phyloP scores from a whole-genome alignment of 2,888 invertebrate genomes.

The Parnassius smintheus region DNA sequence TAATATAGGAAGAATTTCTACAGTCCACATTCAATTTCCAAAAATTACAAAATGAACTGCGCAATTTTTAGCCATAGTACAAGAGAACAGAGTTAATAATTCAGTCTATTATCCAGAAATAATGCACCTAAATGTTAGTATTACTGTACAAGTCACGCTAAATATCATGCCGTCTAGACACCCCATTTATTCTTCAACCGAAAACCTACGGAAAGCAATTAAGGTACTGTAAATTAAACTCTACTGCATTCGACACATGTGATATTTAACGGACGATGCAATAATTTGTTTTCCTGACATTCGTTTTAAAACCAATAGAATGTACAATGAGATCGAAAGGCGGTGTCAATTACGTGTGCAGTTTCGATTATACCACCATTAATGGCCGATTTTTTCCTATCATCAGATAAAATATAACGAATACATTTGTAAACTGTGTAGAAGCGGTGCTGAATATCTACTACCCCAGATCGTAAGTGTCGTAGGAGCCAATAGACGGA shows the following conservation, averaged over 20 bases:
- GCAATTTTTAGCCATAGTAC: background rate
- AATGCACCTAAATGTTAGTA: conserved; percentile 5
- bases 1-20: too few species aligned
- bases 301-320: conserved; percentile 48
- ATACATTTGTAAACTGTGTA: too few species aligned
- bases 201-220: conserved; percentile 4
- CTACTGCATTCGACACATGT: conserved; percentile 6
- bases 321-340: conserved; percentile 41
- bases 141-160: background rate
- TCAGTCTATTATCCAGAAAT: conserved; percentile 4
- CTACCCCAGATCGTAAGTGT: too few species aligned
- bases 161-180: conserved; percentile 25
- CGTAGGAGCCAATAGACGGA: too few species aligned
- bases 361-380: conserved; percentile 11
- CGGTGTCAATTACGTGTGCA: conserved; percentile 34
- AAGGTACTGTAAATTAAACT: conserved; percentile 26
- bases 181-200: conserved; percentile 17
- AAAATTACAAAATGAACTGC: background rate
- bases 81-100: background rate
- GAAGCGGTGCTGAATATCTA: too few species aligned
- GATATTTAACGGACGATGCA: conserved; percentile 14
- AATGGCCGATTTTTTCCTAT: too few species aligned
- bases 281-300: conserved; percentile 14
- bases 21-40: too few species aligned
- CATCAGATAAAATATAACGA: too few species aligned